phyloP scores from a whole-genome alignment of 2,888 invertebrate species.

The Coleophora flavipennella region DNA sequence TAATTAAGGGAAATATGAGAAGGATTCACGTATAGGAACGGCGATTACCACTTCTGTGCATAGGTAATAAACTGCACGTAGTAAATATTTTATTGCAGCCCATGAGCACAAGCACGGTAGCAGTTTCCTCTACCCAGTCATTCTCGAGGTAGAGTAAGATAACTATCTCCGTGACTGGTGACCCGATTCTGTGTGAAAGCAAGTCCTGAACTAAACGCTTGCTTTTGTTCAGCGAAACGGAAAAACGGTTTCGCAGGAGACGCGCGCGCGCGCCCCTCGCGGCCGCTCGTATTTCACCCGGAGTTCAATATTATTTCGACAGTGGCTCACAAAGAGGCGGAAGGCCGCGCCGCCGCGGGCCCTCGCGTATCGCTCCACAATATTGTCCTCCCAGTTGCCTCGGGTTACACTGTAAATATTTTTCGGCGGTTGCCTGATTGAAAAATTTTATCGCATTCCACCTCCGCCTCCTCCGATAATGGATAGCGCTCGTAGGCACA shows the following conservation, averaged over 20 bases:
- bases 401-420: conserved; percentile 70
- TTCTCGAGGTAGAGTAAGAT: background rate
- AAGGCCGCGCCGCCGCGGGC: conserved; percentile 53
- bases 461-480: conserved; percentile 51
- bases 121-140: too few species aligned
- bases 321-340: conserved; percentile 61
- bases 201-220: conserved; percentile 52
- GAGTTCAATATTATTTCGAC: conserved; percentile 70
- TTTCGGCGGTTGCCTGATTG: conserved; percentile 67
- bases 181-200: conserved; percentile 34
- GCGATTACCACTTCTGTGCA: too few species aligned
- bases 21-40: too few species aligned
- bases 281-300: conserved; percentile 66
- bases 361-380: conserved; percentile 55
- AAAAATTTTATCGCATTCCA: conserved; percentile 67
- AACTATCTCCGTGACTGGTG: conserved; percentile 2
- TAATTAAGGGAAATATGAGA: too few species aligned
- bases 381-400: conserved; percentile 65
- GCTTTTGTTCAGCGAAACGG: conserved; percentile 60
- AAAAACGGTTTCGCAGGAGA: conserved; percentile 62
- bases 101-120: conserved; percentile 7
- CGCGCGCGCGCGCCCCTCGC: conserved; percentile 44
- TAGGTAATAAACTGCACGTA: too few species aligned
- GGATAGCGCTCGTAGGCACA: conserved; percentile 48
- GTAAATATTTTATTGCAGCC: conserved; percentile 6